Base-by-base conservation (phyloP, 2,797 vertebrate genomes). In the Galagoides demidoff region DNA sequence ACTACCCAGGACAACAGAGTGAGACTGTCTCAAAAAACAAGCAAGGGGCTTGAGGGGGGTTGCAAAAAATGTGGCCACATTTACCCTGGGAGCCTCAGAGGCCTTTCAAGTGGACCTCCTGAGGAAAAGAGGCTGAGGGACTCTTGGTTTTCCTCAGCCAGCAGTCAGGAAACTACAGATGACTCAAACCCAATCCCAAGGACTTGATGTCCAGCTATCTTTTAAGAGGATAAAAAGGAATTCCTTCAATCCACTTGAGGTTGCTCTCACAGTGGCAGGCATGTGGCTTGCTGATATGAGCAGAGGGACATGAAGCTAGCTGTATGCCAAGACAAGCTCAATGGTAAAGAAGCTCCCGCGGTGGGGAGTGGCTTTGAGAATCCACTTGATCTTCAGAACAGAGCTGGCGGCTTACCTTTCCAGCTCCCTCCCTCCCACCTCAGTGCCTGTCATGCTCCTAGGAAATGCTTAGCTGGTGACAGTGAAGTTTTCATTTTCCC, bases 151-250 rank as follows among this genome's bases (percentile, higher is more conserved):
- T 79, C 43, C 70, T 82, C 57, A 45, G 43, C 43, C 43, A 76
- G 74, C 85, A 82, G 57, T 27, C 66, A 71, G 81, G 25, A 63
- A 37, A 52, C 29, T 71, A 76, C 3, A 39, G 45, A 66, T 83
- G 63, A 64, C 31, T 93, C 68, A 86, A 96, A 84, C 49, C 57
- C 2, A 7, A 90, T 37, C 59, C 45, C 82, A 90, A 95, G 61
- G 64, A 95, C 39, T 85, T 45, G 59, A 66, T 10, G 43, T 70
- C 79, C 55, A 94, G 49, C 49, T 93, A 77, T 39, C 70, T 93
- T 78, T 89, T 73, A 96, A 92, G n/a, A 95, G 34, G 70, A 85
- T 89, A 74, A 94, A 89, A 90, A 92, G 94, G 45, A 81, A 93
- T 82, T 87, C 61, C 34, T 94, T 88, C 89, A 76, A 76, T 73